A percentile compares a stretch with the other conserved stretches of the same genome.
Conservation (phyloP, 2,888 invertebrate species). For the Cheilosia impressa region DNA sequence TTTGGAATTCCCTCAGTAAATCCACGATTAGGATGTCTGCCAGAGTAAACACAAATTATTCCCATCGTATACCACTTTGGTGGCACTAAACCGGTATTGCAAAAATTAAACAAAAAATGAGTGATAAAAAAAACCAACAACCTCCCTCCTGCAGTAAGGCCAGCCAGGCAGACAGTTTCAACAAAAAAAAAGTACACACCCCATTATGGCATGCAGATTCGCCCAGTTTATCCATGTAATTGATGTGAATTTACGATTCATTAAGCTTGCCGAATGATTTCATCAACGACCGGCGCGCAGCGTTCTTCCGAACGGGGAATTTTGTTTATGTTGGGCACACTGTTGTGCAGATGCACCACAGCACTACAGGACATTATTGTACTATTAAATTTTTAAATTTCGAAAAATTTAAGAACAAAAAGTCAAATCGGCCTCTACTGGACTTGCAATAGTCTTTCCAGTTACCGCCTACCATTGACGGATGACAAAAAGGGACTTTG, state of each 20-base stretch:
- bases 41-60: constrained; percentile 65
- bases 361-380: too few species aligned
- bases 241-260: constrained; percentile 83
- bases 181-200: not conserved
- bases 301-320: not conserved
- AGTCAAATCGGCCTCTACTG: too few species aligned
- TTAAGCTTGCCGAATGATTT: constrained; percentile 77
- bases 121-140: constrained; percentile 12
- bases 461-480: too few species aligned
- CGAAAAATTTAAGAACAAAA: too few species aligned
- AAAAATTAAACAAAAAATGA: constrained; percentile 50
- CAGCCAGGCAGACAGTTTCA: not conserved
- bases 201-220: constrained; percentile 80
- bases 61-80: constrained; percentile 45
- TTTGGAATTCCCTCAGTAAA: constrained; percentile 39
- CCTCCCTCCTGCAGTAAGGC: not conserved
- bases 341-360: too few species aligned
- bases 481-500: too few species aligned
- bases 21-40: constrained; percentile 60
- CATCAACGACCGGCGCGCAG: constrained; percentile 19
- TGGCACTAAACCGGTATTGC: constrained; percentile 45
- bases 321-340: not conserved
- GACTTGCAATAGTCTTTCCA: too few species aligned
- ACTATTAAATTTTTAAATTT: too few species aligned
- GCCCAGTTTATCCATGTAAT: constrained; percentile 81